phyloP scores from a whole-genome alignment of 2,888 invertebrate species.

The Tricholauxania praeusta region DNA sequence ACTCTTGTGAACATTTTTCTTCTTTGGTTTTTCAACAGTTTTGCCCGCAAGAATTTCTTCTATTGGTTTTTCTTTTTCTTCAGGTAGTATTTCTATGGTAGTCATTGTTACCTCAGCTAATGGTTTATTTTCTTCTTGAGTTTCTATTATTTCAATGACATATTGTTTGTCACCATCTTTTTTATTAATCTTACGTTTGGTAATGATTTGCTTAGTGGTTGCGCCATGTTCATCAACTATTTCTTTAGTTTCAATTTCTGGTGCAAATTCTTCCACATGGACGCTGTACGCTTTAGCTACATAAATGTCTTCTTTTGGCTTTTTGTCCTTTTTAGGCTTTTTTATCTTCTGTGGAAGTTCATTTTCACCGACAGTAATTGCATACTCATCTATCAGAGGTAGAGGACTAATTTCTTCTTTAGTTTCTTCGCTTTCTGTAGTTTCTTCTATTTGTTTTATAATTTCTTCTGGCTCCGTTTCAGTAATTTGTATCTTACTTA shows the following conservation, averaged over 20 bases:
- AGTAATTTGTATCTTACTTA: slow-evolving; percentile 46
- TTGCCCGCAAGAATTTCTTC: slow-evolving; percentile 50
- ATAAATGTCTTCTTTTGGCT: slow-evolving; percentile 33
- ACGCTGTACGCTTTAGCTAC: slow-evolving; percentile 52
- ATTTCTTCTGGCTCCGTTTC: slow-evolving; percentile 70
- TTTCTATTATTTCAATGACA: slow-evolving; percentile 65
- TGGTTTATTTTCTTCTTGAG: slow-evolving; percentile 65
- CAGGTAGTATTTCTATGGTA: slow-evolving; percentile 63
- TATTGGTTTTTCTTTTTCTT: slow-evolving; percentile 43
- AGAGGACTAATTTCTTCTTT: slow-evolving; percentile 21
- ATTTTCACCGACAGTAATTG: slow-evolving; percentile 38
- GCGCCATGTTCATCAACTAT: slow-evolving; percentile 61
- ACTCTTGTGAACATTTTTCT: slow-evolving; percentile 58
- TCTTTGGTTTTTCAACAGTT: slow-evolving; percentile 51
- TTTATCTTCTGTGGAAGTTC: slow-evolving; percentile 46
- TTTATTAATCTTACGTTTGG: slow-evolving; percentile 65
- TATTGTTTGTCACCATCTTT: slow-evolving; percentile 67
- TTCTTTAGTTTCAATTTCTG: slow-evolving; percentile 65
- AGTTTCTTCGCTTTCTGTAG: slow-evolving; percentile 39
- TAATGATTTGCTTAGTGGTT: slow-evolving; percentile 59
- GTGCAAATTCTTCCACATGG: slow-evolving; percentile 57
- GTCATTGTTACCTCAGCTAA: slow-evolving; percentile 68
- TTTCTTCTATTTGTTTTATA: slow-evolving; percentile 43
- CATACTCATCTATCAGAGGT: slow-evolving; percentile 31
- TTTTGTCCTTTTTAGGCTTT: slow-evolving; percentile 50